These are phyloP conservation scores for Cephalophus harveyi DNA, from an alignment of 2,113 vertebrate species.

Conservation along the genomic window DNA sequence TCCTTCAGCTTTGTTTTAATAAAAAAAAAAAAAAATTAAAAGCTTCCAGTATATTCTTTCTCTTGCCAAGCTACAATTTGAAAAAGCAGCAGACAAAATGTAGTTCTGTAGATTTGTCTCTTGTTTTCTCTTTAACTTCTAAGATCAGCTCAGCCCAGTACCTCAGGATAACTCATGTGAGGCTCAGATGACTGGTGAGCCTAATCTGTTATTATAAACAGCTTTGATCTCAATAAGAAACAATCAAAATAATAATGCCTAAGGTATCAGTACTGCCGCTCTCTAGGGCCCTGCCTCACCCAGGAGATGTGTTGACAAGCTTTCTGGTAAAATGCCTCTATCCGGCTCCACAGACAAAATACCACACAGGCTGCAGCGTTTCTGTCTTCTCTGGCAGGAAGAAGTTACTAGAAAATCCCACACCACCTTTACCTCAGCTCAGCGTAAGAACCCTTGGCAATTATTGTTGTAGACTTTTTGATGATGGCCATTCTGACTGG, in stretches of 20 bases:
- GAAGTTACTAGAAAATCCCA: neutral
- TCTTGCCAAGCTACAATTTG: neutral
- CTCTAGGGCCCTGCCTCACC: neutral
- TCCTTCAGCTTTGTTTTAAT: neutral
- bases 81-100: neutral
- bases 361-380: neutral
- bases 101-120: neutral
- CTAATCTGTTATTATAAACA: slow-evolving; percentile 10
- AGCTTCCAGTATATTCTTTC: neutral
- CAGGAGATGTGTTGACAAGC: neutral
- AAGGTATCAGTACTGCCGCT: neutral
- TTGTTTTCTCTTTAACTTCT: neutral
- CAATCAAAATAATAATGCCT: neutral
- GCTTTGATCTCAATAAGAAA: neutral
- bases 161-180: neutral
- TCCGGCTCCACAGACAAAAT: neutral
- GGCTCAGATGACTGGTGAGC: neutral
- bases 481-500: neutral
- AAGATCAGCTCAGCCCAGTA: neutral
- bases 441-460: neutral
- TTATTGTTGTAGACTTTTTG: neutral
- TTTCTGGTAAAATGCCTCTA: neutral
- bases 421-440: neutral
- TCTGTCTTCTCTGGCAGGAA: neutral
- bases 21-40: neutral